phyloP scores from a whole-genome alignment of 2,113 vertebrate species.

The Solenodon paradoxus region DNA sequence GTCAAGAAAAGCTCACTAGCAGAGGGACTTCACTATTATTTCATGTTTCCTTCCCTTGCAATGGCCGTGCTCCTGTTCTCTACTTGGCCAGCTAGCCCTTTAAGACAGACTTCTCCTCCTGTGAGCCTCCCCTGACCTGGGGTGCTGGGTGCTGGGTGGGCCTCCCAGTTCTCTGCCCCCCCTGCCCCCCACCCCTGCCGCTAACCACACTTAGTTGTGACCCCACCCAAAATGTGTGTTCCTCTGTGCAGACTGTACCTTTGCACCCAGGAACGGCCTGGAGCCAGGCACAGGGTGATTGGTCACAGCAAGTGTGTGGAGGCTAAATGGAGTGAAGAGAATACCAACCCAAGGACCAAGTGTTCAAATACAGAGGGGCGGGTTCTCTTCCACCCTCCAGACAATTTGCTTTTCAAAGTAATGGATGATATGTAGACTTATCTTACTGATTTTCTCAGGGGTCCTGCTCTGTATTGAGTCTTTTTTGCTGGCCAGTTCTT shows the following conservation, averaged over 20 bases:
- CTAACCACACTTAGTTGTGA: background rate
- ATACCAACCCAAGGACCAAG: background rate
- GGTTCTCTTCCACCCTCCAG: background rate
- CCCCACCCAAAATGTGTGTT: rapidly evolving
- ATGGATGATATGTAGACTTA: background rate
- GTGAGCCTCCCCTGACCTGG: background rate
- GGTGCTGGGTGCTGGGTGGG: background rate
- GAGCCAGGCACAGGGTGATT: background rate
- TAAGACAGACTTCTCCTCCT: background rate
- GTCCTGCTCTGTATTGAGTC: background rate
- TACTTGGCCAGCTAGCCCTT: background rate
- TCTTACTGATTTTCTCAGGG: background rate
- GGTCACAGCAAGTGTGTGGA: background rate
- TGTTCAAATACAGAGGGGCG: background rate
- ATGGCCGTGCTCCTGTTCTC: background rate
- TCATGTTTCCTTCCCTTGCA: background rate
- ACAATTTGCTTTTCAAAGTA: background rate
- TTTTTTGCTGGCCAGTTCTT: background rate
- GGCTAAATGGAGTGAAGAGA: background rate
- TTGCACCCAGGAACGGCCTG: background rate
- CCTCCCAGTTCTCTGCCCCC: background rate
- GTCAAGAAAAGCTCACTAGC: background rate
- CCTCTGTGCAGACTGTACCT: background rate
- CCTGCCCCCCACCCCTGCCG: too few relatives aligned
- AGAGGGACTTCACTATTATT: too few relatives aligned